Evolutionary conservation across 1,140 invertebrate species (phyloP).

Genomic region (Apolygus lucorum): DNA sequence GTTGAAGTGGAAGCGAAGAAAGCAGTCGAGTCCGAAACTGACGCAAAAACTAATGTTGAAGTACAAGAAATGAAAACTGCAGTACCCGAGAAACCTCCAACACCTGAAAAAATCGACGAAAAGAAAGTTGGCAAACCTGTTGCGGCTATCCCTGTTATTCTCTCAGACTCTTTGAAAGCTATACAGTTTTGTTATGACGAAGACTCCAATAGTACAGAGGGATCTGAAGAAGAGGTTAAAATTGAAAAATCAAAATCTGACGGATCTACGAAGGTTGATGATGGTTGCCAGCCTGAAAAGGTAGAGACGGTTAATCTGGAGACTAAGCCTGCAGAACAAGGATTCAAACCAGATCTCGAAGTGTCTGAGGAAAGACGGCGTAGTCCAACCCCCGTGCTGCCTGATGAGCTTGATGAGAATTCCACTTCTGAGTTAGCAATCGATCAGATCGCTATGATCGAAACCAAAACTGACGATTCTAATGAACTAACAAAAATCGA

Average conservation of each 20-base stretch:
- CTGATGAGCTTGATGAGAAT: not conserved
- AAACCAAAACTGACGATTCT: too few species aligned
- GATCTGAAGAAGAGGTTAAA: too few species aligned
- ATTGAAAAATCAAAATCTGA: too few species aligned
- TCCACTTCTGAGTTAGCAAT: not conserved
- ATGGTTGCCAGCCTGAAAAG: not conserved
- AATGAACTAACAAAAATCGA: too few species aligned
- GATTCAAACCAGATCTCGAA: not conserved
- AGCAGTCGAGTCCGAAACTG: not conserved
- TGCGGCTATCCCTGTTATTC: not conserved
- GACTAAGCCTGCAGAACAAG: not conserved
- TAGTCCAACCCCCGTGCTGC: too few species aligned
- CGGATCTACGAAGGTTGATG: not conserved
- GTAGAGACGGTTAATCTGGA: not conserved
- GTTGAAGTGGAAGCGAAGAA: not conserved
- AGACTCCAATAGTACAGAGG: not conserved
- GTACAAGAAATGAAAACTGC: not conserved
- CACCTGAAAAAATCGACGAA: not conserved
- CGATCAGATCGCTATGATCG: not conserved
- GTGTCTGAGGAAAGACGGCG: not conserved
- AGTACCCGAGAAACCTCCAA: not conserved
- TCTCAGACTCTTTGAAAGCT: constrained; percentile 11
- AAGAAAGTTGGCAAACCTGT: constrained; percentile 3
- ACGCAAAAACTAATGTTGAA: not conserved
- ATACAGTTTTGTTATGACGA: constrained; percentile 18